Percentiles rank a stretch among this genome's conserved stretches.
Conservation (phyloP, 2,113 vertebrate species). For the Chroicocephalus ridibundus region DNA sequence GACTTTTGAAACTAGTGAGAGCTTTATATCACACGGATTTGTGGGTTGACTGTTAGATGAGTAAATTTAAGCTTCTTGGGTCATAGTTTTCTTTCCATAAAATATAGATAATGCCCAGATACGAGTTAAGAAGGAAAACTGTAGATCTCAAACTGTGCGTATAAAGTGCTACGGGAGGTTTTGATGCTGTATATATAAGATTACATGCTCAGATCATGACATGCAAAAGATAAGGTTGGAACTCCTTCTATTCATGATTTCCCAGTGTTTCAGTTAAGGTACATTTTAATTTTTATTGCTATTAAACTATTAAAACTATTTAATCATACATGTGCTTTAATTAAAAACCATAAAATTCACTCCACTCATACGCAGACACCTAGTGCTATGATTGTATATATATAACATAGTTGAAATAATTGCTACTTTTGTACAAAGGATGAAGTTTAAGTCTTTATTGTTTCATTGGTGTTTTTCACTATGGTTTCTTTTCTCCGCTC, state of each 20-base stretch:
- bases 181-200: background rate
- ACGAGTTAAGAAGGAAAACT: background rate
- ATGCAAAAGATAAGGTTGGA: background rate
- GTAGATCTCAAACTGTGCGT: background rate
- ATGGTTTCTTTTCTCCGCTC: background rate
- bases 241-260: background rate
- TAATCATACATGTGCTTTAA: background rate
- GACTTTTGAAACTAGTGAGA: background rate
- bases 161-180: background rate
- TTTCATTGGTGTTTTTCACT: background rate
- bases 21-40: background rate
- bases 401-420: background rate
- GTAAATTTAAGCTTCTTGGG: background rate
- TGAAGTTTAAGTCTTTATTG: background rate
- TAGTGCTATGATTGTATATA: background rate
- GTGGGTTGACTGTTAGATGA: background rate
- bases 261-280: background rate
- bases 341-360: background rate
- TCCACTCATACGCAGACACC: background rate
- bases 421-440: background rate
- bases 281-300: background rate
- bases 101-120: background rate
- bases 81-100: background rate
- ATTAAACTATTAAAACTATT: background rate
- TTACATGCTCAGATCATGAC: background rate